Evolutionary conservation across 2,797 vertebrate genomes (phyloP), one percentile per base, ranked within the genome.

Genomic region (Staurois parvus): DNA sequence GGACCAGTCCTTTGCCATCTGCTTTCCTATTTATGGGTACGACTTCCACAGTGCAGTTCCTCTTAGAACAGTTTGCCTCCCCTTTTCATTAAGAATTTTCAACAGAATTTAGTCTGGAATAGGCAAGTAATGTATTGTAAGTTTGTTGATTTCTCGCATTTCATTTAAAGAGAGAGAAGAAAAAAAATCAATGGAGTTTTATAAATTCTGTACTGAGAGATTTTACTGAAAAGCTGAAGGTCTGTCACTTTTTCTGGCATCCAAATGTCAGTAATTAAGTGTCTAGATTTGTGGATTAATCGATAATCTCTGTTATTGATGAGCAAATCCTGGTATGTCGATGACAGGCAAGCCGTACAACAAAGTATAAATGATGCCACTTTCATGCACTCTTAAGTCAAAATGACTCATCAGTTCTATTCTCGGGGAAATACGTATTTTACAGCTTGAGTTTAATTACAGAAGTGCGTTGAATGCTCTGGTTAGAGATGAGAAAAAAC

Each of bases 251-350:
- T 87, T 92, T 91, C 88, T 91, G 91, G 91, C 90, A 92, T 92
- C 92, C 91, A 92, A 88, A 89, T 93, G 91, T 89, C 88, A 89
- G 89, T 89, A 91, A 91, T 91, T 90, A 92, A 92, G 89, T 90
- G 89, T 89, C 90, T 70, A 88, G 88, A 91, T 90, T 89, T 81
- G 89, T 88, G 67, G 79, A 59, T 83, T 76, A 62, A 92, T 92
- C 91, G 88, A 93, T 91, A 92, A 90, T 30, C 68, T 68, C 84
- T 81, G 86, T 79, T 92, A 93, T 92, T 85, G 91, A 92, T 89
- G 88, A 89, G 83, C 79, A 88, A 78, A 86, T 87, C 82, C 84
- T 1, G 0, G 26, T 68, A 76, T 92, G 91, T 59, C 89, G 90
- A 74, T 91, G 89, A 90, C 0, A 0, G 85, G 87, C 74, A 80